Conservation (phyloP, 2,888 invertebrate genomes). For the Limulus polyphemus region DNA sequence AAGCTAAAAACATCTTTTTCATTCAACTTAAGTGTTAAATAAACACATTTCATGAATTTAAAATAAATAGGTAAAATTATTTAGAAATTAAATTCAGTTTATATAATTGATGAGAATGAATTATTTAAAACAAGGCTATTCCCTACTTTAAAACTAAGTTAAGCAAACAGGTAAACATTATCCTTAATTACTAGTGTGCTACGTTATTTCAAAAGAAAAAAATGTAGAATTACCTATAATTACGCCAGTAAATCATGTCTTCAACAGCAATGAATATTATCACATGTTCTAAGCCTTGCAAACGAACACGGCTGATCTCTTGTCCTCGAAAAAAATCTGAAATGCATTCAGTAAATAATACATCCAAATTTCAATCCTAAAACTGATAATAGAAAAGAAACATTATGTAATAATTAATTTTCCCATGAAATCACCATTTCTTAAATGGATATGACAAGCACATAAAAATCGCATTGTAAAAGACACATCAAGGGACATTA, state of each 20-base stretch:
- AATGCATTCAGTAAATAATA: constrained; percentile 17
- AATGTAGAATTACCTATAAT: constrained; percentile 15
- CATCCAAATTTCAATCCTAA: no score
- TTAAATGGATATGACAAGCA: no score
- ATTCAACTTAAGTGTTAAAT: no score
- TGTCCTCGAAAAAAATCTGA: constrained; percentile 86
- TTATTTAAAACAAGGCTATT: not conserved
- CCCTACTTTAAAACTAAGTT: no score
- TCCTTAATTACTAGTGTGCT: not conserved
- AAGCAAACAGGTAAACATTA: no score
- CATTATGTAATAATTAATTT: no score
- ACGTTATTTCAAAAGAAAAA: not conserved
- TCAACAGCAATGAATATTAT: constrained; percentile 75
- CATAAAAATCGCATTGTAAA: no score
- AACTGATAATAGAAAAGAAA: no score
- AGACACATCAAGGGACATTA: no score
- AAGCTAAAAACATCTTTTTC: no score
- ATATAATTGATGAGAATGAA: not conserved
- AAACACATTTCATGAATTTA: no score
- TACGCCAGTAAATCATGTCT: constrained; percentile 23
- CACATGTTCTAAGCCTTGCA: constrained; percentile 89
- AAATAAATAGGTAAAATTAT: not conserved
- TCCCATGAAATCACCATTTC: no score
- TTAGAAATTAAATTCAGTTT: not conserved
- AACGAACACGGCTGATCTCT: constrained; percentile 59